A percentile compares a stretch with the other conserved stretches of the same genome.
Conservation (phyloP, 2,797 vertebrate species). For the Rallus crepitans region DNA sequence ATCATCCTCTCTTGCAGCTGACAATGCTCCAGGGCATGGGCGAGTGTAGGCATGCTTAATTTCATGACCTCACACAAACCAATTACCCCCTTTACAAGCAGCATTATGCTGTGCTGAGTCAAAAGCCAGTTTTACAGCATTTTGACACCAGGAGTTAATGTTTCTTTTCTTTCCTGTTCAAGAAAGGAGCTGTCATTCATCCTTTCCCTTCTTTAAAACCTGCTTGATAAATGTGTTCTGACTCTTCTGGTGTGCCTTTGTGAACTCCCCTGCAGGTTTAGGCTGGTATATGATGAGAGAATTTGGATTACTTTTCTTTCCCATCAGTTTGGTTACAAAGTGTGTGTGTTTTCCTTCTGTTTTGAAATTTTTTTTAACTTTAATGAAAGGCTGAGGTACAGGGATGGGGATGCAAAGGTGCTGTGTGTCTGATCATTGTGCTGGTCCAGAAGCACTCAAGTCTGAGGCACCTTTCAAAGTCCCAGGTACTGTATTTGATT, state of each 20-base stretch:
- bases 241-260: not conserved
- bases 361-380: not conserved
- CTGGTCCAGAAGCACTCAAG: not conserved
- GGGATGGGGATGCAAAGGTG: not conserved
- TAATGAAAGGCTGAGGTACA: not conserved
- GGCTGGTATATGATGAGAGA: conserved; percentile 22
- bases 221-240: conserved; percentile 32
- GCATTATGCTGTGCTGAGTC: conserved; percentile 52
- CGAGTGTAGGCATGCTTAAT: conserved; percentile 28
- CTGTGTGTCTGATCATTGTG: not conserved
- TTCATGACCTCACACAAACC: conserved; percentile 65
- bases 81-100: conserved; percentile 59
- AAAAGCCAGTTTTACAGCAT: conserved; percentile 68
- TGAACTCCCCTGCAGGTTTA: conserved; percentile 50
- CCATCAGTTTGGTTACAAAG: not conserved
- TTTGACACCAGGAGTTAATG: conserved; percentile 70
- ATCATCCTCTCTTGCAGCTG: conserved; percentile 26
- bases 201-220: conserved; percentile 5
- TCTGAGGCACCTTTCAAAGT: not conserved
- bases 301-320: conserved; percentile 16
- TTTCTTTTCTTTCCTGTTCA: conserved; percentile 51
- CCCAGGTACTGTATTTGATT: not conserved
- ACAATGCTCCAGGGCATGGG: conserved; percentile 21
- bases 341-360: not conserved
- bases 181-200: conserved; percentile 54